Conservation (phyloP, 2,888 invertebrate genomes). For the Coelinius sp. region DNA sequence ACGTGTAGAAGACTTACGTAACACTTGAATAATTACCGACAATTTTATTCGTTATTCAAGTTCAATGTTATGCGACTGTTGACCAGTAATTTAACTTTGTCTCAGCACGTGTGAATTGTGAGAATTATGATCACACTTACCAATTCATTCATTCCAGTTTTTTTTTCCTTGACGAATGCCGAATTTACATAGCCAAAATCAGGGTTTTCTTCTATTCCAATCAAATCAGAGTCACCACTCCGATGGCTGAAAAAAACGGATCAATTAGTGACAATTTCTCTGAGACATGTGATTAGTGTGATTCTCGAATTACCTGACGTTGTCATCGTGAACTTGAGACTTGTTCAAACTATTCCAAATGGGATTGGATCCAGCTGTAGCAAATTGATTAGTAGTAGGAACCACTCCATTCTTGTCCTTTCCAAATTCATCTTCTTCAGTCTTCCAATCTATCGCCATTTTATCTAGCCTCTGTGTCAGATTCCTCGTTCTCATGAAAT, state of each 20-base stretch:
- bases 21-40: neutral
- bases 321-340: constrained; percentile 72
- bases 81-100: neutral
- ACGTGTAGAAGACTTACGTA: neutral
- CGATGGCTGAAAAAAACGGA: constrained; percentile 69
- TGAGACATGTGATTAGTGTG: too few relatives aligned
- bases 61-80: constrained; percentile 2
- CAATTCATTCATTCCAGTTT: constrained; percentile 28
- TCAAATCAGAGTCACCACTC: constrained; percentile 78
- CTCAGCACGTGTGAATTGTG: neutral
- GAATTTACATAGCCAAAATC: constrained; percentile 73
- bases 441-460: constrained; percentile 75
- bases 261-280: too few relatives aligned
- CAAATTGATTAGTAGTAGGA: constrained; percentile 82
- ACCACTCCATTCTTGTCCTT: constrained; percentile 73
- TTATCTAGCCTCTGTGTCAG: constrained; percentile 76
- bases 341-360: constrained; percentile 74
- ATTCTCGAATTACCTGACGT: constrained; percentile 70
- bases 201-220: constrained; percentile 78
- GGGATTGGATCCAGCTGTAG: constrained; percentile 81
- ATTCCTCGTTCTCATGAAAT: constrained; percentile 75
- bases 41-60: constrained; percentile 3
- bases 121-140: constrained; percentile 27
- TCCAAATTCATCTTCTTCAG: constrained; percentile 77
- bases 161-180: constrained; percentile 50